Conservation (phyloP, 2,888 invertebrate species). For the Xiphydria camelus region DNA sequence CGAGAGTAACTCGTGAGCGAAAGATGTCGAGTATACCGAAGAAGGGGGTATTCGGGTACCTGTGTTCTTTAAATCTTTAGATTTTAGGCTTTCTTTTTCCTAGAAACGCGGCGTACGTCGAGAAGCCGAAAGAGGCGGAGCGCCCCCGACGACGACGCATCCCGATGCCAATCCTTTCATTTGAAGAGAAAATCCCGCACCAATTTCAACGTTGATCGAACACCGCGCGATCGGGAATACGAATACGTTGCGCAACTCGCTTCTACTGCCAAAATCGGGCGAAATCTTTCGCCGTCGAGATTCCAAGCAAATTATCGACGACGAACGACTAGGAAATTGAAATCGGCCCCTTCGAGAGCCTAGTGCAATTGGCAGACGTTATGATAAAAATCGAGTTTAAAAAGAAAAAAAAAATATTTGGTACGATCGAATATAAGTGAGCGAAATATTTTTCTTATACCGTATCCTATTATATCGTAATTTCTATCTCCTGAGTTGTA, state of each 20-base stretch:
- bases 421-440: background rate
- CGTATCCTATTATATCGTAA: conserved; percentile 36
- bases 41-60: no score
- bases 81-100: conserved; percentile 15
- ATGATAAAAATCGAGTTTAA: background rate
- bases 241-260: no score
- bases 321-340: background rate
- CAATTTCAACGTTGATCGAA: no score
- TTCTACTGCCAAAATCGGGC: no score
- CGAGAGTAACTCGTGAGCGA: conserved; percentile 18
- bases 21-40: conserved; percentile 12
- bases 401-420: background rate
- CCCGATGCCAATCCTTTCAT: no score
- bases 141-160: no score
- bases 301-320: background rate
- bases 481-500: conserved; percentile 46
- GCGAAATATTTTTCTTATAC: conserved; percentile 38
- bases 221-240: no score
- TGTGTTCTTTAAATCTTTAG: no score
- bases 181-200: no score
- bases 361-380: background rate
- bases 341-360: background rate
- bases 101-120: conserved; percentile 5
- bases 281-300: no score
- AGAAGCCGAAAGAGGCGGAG: no score